Evolutionary conservation across 2,888 invertebrate species (phyloP).

Genomic region (Agelastica alni): DNA sequence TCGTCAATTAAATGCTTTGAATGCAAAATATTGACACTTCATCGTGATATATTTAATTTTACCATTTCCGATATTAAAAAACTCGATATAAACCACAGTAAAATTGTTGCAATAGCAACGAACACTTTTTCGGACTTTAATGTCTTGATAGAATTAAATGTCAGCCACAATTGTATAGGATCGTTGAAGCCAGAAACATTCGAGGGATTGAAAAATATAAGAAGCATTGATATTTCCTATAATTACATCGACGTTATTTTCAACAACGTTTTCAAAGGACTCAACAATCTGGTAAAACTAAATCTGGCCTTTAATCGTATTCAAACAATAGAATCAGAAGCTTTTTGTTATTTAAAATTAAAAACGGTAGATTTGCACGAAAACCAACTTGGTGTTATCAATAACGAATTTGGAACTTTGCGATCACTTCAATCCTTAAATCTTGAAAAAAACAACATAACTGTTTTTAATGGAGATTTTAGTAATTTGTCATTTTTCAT

Average conservation of each 20-base stretch:
- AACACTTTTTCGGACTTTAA: conserved; percentile 51
- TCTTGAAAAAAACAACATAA: too few species aligned
- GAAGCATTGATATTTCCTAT: not conserved
- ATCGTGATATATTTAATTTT: conserved; percentile 50
- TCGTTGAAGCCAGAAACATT: not conserved
- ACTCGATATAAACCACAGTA: conserved; percentile 45
- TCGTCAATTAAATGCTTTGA: conserved; percentile 49
- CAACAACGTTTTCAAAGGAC: not conserved
- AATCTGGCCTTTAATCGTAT: conserved; percentile 1
- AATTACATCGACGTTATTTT: not conserved
- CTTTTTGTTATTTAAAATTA: not conserved
- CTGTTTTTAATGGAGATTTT: too few species aligned
- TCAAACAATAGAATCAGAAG: not conserved
- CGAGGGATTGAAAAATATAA: not conserved
- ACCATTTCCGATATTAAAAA: conserved; percentile 51
- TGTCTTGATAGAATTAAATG: conserved; percentile 46
- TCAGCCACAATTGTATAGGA: conserved; percentile 42
- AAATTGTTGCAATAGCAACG: conserved; percentile 44
- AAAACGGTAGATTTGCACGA: not conserved
- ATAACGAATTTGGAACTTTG: not conserved
- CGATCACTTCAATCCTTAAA: too few species aligned
- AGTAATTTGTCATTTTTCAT: not conserved
- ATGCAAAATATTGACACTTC: conserved; percentile 47
- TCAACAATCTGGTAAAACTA: not conserved
- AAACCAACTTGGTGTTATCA: not conserved